These are phyloP conservation scores for Dryobotodes eremita DNA, from an alignment of 2,888 invertebrate species.

Conservation along the genomic window DNA sequence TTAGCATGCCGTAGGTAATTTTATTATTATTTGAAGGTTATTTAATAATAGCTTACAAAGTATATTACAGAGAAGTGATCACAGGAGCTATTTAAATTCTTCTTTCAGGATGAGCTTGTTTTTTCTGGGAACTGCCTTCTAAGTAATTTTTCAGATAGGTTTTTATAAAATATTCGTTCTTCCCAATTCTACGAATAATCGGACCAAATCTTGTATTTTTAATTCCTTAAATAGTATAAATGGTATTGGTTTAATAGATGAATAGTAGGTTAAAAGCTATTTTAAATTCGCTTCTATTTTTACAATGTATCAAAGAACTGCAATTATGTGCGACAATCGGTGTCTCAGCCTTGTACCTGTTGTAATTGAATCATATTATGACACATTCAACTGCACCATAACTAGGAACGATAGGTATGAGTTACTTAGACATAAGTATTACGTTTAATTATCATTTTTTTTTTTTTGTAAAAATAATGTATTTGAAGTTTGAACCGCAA, in stretches of 20 bases:
- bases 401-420: conserved; percentile 28
- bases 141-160: neutral
- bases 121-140: neutral
- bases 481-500: neutral
- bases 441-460: neutral
- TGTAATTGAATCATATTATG: conserved; percentile 58
- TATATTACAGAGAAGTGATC: neutral
- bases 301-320: conserved; percentile 28
- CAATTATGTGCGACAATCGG: conserved; percentile 56
- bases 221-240: neutral
- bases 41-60: neutral
- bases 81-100: neutral
- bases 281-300: conserved; percentile 45
- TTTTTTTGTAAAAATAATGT: neutral
- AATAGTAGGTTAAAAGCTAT: neutral
- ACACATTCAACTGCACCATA: conserved; percentile 58
- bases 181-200: neutral
- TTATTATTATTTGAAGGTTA: neutral
- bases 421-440: conserved; percentile 23
- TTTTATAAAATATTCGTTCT: neutral
- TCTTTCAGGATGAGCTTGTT: neutral
- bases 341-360: conserved; percentile 65
- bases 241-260: neutral
- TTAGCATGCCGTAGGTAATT: neutral
- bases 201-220: neutral